phyloP scores from a whole-genome alignment of 2,113 vertebrate species.

The Gallinago undulata region DNA sequence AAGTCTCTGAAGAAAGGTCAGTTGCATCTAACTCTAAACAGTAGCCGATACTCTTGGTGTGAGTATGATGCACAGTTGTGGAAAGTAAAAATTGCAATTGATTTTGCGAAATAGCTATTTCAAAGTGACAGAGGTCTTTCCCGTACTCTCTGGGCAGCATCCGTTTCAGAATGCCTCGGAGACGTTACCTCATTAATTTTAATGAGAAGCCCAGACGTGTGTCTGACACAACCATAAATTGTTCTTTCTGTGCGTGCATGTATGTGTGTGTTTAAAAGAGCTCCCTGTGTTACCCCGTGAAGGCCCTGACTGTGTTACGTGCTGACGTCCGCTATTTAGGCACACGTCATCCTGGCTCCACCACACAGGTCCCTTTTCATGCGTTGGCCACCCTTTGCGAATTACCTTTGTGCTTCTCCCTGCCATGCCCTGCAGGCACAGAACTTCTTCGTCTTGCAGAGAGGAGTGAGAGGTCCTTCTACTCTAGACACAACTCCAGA shows the following conservation, averaged over 20 bases:
- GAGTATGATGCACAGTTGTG: not conserved
- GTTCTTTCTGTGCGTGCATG: not conserved
- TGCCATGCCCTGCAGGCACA: not conserved
- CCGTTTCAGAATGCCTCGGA: conserved; percentile 51
- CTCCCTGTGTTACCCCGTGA: conserved; percentile 58
- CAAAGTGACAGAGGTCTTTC: conserved; percentile 5
- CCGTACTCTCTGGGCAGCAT: conserved; percentile 15
- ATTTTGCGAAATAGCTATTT: conserved; percentile 15
- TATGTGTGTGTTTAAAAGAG: conserved; percentile 7
- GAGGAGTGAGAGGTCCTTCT: not conserved
- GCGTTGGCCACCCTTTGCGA: not conserved
- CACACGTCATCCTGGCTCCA: conserved; percentile 32
- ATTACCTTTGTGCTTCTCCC: not conserved
- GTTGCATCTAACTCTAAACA: not conserved
- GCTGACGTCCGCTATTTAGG: not conserved
- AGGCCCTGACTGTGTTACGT: conserved; percentile 49
- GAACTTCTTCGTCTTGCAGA: not conserved
- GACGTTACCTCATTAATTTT: conserved; percentile 76
- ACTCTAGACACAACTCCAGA: not conserved
- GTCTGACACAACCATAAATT: conserved; percentile 69
- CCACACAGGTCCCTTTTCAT: conserved; percentile 53
- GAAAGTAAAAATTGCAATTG: conserved; percentile 12
- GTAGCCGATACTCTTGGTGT: not conserved
- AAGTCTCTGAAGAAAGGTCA: not conserved
- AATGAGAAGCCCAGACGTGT: conserved; percentile 69